Conservation (phyloP, 2,113 vertebrate genomes). For the Alexandromys fortis region DNA sequence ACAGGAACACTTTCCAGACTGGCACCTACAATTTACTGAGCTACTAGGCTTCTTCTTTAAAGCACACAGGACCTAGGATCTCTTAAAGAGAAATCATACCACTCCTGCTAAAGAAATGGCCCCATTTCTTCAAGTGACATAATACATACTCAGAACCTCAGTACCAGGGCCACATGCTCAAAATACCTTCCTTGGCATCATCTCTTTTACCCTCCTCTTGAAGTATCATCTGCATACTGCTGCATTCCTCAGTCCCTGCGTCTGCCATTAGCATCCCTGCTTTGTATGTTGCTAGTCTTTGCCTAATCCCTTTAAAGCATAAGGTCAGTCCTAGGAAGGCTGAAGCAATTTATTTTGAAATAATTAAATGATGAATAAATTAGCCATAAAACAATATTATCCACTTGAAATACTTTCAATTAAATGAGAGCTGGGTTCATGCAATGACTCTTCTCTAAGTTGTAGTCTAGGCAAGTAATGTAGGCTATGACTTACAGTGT, state of each 20-base stretch:
- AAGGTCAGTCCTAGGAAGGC: not conserved
- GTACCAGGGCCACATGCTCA: not conserved
- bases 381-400: not conserved
- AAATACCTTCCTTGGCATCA: not conserved
- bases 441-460: not conserved
- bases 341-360: not conserved
- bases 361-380: not conserved
- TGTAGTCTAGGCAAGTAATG: not conserved
- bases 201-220: not conserved
- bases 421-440: not conserved
- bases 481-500: not conserved
- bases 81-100: not conserved
- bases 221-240: fast-evolving
- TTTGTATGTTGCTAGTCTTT: not conserved
- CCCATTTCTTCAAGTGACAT: not conserved
- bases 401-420: not conserved
- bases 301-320: not conserved
- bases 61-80: not conserved
- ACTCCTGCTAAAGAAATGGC: not conserved
- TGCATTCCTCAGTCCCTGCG: not conserved
- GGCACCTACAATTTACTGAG: not conserved
- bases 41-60: slow-evolving; percentile 46
- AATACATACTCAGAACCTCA: not conserved
- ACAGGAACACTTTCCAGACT: not conserved
- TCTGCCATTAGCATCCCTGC: not conserved